Evolutionary conservation across 2,888 invertebrate genomes (phyloP), one percentile per base, ranked within the genome.

Genomic region (Melanostoma mellinum): DNA sequence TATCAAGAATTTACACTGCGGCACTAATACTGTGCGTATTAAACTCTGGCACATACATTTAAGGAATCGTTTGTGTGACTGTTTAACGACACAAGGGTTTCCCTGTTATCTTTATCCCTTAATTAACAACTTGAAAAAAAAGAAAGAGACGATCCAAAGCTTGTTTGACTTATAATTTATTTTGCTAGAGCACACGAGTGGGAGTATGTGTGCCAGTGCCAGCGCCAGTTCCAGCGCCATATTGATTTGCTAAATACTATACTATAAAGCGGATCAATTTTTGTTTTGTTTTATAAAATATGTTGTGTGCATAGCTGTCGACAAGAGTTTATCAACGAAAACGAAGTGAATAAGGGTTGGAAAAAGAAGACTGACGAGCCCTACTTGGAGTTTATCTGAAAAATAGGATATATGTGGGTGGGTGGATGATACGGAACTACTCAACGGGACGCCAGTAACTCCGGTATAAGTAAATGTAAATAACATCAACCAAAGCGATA

Each of bases 101-200:
- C 63, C 84, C 74, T 85, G 80, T 85, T 85, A 85, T 85, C 85
- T 85, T 80, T 85, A 80, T 85, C 80, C 85, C 85, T 85, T 85
- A 85, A 85, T 85, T 85, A 85, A 85, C 80, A 80, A 85, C 80
- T 84, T 84, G 71, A 79, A 71, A 79, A 84, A 78, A 72, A 81
- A 61, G 55, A 71, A 53, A 67, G 79, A 79, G 60, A 79, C 79
- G 35, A 20, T 71, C 71, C 61, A 61, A 79, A 75, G 71, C 79
- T 71, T 75, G 84, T 79, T 79, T 84, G 79, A 75, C 84, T 84
- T 75, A 74, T 68, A 78, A 74, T 84, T 69, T 74, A 71, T 65
- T 84, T 67, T 74, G 74, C 73, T 10, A 9, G 38, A 42, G 63
- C 76, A 71, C 42, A 71, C 60, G 71, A 68, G 77, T 50, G 36